Evolutionary conservation across 2,888 invertebrate species (phyloP), one percentile per base, ranked within the genome.

Genomic region (Lacanobia oleracea): DNA sequence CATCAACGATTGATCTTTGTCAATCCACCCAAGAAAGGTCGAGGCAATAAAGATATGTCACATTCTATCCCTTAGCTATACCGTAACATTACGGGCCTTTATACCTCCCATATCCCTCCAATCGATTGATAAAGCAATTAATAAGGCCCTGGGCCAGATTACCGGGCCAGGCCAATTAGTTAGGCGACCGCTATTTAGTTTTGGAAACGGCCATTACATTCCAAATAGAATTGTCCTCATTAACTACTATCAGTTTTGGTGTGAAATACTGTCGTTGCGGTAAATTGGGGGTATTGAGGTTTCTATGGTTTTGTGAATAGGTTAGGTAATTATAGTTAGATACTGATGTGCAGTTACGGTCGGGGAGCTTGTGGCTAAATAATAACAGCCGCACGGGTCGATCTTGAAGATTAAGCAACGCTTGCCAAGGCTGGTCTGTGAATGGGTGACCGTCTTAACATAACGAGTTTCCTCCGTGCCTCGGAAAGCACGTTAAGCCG

Each of bases 101-200:
- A 72, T 77, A 78, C 64, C 75, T 69, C 67, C 72, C 67, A 80
- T 85, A 76, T 72, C 78, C 75, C 64, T 70, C 64, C 65, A 72
- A 86, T 85, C 84, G 65, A 86, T 85, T 81, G 84, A 83, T 77
- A 77, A 79, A 81, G 77, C 81, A 71, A 84, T 86, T 76, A 86
- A 86, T 85, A 86, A 79, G 73, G 75, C 67, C 69, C 72, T n/a
- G 57, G 43, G n/a, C 77, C 77, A 73, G 75, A 86, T 85, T 83
- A 86, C 82, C 67, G 68, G 66, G 67, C 67, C 21, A 72, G 64
- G 68, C 56, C 84, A 84, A 85, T 85, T 85, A 86, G 84, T 83
- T 77, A 76, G 74, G 71, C 50, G 69, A 86, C 86, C 86, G 82
- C 84, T 79, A 85, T 85, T 86, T 81, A 84, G 84, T 85, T 83